Percentiles rank a stretch among this genome's conserved stretches.
Conservation (phyloP, 2,797 vertebrate species). For the Streptopelia turtur region DNA sequence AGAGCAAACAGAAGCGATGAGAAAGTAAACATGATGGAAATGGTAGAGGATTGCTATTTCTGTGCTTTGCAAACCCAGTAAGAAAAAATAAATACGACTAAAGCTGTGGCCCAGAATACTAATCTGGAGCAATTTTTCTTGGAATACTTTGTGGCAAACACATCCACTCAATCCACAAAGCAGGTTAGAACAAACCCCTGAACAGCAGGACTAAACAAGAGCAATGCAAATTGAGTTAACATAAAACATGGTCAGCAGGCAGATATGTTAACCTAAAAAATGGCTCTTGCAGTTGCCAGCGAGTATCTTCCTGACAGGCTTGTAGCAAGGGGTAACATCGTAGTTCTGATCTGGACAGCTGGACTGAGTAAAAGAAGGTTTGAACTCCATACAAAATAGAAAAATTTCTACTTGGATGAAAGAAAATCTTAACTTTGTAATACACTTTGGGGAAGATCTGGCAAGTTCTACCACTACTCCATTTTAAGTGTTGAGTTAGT, state of each 20-base stretch:
- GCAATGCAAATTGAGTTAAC: slow-evolving; percentile 29
- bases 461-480: not conserved
- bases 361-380: not conserved
- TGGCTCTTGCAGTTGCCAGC: not conserved
- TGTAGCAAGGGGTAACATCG: not conserved
- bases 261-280: not conserved
- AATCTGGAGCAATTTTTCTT: not conserved
- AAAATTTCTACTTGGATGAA: not conserved
- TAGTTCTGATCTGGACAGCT: not conserved
- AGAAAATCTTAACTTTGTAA: not conserved
- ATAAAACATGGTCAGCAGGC: slow-evolving; percentile 14
- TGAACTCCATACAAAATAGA: not conserved
- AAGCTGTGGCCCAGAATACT: not conserved
- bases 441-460: not conserved
- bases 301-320: not conserved
- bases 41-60: not conserved
- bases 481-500: not conserved
- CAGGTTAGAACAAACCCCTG: not conserved
- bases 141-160: not conserved
- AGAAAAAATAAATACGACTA: not conserved
- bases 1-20: not conserved
- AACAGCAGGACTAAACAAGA: slow-evolving; percentile 14
- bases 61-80: not conserved
- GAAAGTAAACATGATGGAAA: slow-evolving; percentile 22
- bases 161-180: not conserved